Base-by-base conservation (phyloP, 1,140 invertebrate genomes). In the Campoletis sonorensis region DNA sequence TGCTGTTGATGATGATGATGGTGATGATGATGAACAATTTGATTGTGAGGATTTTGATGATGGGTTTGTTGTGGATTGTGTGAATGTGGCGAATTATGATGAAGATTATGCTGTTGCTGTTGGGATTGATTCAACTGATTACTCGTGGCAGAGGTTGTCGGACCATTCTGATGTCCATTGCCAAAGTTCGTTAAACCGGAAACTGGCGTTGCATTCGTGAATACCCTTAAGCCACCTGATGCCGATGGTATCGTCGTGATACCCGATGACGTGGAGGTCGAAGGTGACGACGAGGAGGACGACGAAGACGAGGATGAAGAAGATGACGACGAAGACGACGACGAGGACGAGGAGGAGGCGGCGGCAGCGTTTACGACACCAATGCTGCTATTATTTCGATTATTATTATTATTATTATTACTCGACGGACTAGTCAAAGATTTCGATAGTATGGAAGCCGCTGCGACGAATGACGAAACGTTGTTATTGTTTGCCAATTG, bases 381-480 rank as follows among this genome's bases (percentile, higher is more conserved):
- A 15, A 64, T 58, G 45, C 67, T 26, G 54, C 61, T 70, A 68
- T 45, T 45, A 45, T 61, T 64, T 37, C 33, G 68, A 78, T 64
- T 78, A 75, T 80, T 83, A 30, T 26, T 77, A 79, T 26, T 77
- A 79, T 68, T 82, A 58, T 79, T 89, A 81, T 88, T 92, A 86
- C 89, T 90, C 84, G 88, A 89, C 82, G 90, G 89, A 91, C 89
- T 92, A 91, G 88, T 90, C 85, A 91, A 83, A 73, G 91, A 91
- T 85, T 92, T 92, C 37, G 90, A 91, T 37, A 91, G 82, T 88
- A 91, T 89, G 27, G 91, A 90, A 80, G 89, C 89, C 79, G 86
- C 75, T 70, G 75, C 37, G 27, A 78, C 76, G 37, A 45, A 61
- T n/a, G 76, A 67, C 76, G 76, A 78, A 5, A 68, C 80, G 49